Conservation (phyloP, 2,888 invertebrate genomes). For the Globia sparganii region DNA sequence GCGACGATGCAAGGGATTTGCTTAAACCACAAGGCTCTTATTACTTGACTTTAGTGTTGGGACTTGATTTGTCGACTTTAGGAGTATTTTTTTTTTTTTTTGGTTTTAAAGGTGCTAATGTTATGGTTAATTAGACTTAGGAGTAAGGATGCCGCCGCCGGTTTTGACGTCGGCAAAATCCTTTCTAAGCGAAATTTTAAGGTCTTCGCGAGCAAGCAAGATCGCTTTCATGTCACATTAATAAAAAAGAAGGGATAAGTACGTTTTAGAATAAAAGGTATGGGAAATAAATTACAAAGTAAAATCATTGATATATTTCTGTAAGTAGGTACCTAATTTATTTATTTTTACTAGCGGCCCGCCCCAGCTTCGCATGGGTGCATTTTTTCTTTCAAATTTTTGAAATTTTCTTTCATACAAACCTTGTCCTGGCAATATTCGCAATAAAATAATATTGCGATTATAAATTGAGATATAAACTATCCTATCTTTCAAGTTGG, state of each 20-base stretch:
- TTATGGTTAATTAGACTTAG: not conserved
- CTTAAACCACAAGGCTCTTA: constrained; percentile 48
- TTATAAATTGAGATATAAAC: too few species aligned
- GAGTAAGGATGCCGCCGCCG: not conserved
- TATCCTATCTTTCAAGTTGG: too few species aligned
- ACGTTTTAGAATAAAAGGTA: not conserved
- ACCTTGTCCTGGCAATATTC: too few species aligned
- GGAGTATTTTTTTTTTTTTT: too few species aligned
- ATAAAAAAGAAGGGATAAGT: not conserved
- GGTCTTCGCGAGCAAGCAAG: not conserved
- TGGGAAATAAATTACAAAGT: not conserved
- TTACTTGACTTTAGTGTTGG: constrained; percentile 55
- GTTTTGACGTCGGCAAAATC: not conserved
- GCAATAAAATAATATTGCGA: too few species aligned
- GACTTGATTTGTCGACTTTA: constrained; percentile 23
- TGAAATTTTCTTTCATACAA: too few species aligned
- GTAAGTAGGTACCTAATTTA: too few species aligned
- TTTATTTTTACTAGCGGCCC: too few species aligned
- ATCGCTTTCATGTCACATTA: not conserved
- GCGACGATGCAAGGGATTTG: constrained; percentile 55
- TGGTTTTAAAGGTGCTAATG: not conserved
- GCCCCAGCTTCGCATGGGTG: too few species aligned
- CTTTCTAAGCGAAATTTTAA: not conserved
- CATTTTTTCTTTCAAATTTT: too few species aligned
- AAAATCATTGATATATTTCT: not conserved